Conservation (phyloP, 1,140 invertebrate species). For the Drosophila willistoni region DNA sequence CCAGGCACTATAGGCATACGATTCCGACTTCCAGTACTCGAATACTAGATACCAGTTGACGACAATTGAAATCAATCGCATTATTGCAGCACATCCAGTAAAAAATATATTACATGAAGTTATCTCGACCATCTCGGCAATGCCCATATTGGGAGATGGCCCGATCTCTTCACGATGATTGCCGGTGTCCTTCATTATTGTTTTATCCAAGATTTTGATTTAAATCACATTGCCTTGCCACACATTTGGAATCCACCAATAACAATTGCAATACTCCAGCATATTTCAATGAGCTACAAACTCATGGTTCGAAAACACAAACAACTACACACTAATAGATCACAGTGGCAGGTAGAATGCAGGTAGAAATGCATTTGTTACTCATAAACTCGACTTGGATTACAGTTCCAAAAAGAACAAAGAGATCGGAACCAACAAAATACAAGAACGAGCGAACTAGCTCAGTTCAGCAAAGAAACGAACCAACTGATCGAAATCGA, state of each 20-base stretch:
- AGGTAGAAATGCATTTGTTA: constrained; percentile 5
- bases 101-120: constrained; percentile 23
- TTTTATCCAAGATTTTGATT: not conserved
- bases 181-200: constrained; percentile 21
- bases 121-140: constrained; percentile 36
- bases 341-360: not conserved
- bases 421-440: not conserved
- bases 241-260: too few species aligned
- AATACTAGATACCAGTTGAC: constrained; percentile 56
- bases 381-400: not conserved
- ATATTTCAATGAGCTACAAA: not conserved
- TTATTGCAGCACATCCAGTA: constrained; percentile 41
- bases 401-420: not conserved
- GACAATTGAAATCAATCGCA: constrained; percentile 52
- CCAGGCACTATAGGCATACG: constrained; percentile 51
- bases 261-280: too few species aligned
- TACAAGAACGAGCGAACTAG: not conserved
- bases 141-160: constrained; percentile 6
- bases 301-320: not conserved
- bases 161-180: constrained; percentile 17
- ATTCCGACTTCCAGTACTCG: constrained; percentile 42
- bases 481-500: not conserved
- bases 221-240: not conserved
- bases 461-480: not conserved
- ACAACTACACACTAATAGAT: not conserved